Conservation (phyloP, 2,113 vertebrate genomes). For the Petrocephalus microphthalmus region DNA sequence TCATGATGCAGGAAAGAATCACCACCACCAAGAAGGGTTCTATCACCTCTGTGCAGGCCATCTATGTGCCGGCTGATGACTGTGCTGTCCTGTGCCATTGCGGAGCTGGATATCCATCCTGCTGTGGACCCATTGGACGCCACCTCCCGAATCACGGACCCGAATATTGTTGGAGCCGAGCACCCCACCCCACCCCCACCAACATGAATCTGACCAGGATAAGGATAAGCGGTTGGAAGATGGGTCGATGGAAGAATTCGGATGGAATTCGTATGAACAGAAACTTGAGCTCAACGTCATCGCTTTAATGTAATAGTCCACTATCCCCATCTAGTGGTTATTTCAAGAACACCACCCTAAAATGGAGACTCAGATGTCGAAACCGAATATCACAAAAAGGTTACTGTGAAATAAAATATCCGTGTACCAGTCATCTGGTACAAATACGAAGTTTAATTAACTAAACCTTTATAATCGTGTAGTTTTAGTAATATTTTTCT, state of each 20-base stretch:
- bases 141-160: no score
- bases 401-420: neutral
- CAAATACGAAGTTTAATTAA: neutral
- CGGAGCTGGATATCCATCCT: no score
- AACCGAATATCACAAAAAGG: neutral
- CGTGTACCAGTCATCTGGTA: neutral
- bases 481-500: neutral
- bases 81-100: no score
- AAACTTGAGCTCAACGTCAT: neutral
- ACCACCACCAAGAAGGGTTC: no score
- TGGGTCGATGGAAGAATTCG: neutral
- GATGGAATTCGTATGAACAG: neutral
- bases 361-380: neutral
- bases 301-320: conserved; percentile 7
- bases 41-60: no score
- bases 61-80: no score
- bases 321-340: conserved; percentile 44
- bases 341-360: neutral
- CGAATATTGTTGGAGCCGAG: no score
- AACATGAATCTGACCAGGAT: neutral
- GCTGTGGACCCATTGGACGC: no score
- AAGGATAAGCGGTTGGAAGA: neutral
- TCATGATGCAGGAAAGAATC: no score
- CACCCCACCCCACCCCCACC: neutral
- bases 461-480: neutral